Evolutionary conservation across 2,888 invertebrate species (phyloP).

Genomic region (Helleia helle): DNA sequence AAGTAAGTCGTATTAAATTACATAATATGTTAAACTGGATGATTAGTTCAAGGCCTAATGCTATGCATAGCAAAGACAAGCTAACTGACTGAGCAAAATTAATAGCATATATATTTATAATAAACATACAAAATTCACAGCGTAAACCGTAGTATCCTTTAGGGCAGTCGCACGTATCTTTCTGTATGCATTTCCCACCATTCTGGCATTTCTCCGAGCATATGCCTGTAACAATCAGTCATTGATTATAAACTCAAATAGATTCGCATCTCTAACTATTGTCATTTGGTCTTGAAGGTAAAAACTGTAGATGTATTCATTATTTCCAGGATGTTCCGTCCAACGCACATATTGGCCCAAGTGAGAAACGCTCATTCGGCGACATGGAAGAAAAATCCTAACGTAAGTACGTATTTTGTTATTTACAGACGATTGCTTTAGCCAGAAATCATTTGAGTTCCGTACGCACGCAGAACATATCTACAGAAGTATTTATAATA

Average conservation of each 20-base stretch:
- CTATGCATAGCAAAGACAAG: too few relatives aligned
- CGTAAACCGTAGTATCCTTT: conserved; percentile 92
- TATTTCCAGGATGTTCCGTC: conserved; percentile 36
- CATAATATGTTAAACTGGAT: too few relatives aligned
- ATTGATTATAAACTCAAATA: not conserved
- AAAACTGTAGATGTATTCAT: not conserved
- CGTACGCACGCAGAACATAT: too few relatives aligned
- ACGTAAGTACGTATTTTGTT: conserved; percentile 40
- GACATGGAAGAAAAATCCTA: conserved; percentile 58
- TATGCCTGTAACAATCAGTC: conserved; percentile 78
- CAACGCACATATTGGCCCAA: conserved; percentile 31
- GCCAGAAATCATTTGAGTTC: too few relatives aligned
- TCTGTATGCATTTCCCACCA: conserved; percentile 95
- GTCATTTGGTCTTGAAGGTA: too few relatives aligned
- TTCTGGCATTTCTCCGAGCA: conserved; percentile 93
- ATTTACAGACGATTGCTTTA: too few relatives aligned
- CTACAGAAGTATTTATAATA: too few relatives aligned
- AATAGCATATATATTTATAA: not conserved
- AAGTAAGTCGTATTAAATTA: too few relatives aligned
- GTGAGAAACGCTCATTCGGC: conserved; percentile 45
- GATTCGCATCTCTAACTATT: too few relatives aligned
- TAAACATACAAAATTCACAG: conserved; percentile 91
- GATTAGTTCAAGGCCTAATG: too few relatives aligned
- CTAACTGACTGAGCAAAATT: too few relatives aligned
- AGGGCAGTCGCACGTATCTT: conserved; percentile 93